Evolutionary conservation across 2,113 vertebrate genomes (phyloP).

Genomic region (Ondatra zibethicus): DNA sequence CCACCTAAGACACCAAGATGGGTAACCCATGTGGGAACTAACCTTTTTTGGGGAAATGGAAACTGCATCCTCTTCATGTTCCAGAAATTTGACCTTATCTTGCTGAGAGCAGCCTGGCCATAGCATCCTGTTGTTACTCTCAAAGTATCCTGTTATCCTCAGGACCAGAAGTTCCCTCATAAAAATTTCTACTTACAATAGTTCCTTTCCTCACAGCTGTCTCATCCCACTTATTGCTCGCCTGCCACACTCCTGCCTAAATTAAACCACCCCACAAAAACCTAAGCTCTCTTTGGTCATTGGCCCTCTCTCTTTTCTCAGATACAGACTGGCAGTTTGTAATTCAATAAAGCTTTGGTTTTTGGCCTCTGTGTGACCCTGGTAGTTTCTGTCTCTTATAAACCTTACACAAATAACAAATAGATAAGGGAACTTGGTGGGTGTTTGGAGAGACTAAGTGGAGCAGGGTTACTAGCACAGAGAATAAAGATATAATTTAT

Average conservation of each 20-base stretch:
- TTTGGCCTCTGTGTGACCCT: background rate
- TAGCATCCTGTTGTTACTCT: background rate
- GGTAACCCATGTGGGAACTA: background rate
- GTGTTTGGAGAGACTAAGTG: background rate
- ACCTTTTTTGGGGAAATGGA: background rate
- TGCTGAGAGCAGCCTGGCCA: background rate
- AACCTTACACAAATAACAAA: background rate
- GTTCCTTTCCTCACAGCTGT: background rate
- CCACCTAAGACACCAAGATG: background rate
- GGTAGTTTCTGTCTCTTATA: background rate
- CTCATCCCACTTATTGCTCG: background rate
- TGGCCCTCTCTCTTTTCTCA: background rate
- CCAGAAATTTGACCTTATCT: background rate
- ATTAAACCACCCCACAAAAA: background rate
- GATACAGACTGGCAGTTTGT: background rate
- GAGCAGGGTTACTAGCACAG: too few relatives aligned
- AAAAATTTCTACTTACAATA: background rate
- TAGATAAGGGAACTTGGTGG: background rate
- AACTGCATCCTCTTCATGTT: background rate
- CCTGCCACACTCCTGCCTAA: background rate
- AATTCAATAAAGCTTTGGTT: background rate
- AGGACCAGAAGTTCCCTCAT: background rate
- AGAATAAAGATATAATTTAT: background rate
- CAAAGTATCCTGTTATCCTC: background rate
- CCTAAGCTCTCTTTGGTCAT: background rate